Evolutionary conservation across 2,888 invertebrate species (phyloP), one percentile per base, ranked within the genome.

Genomic region (Tolmerus cingulatus): DNA sequence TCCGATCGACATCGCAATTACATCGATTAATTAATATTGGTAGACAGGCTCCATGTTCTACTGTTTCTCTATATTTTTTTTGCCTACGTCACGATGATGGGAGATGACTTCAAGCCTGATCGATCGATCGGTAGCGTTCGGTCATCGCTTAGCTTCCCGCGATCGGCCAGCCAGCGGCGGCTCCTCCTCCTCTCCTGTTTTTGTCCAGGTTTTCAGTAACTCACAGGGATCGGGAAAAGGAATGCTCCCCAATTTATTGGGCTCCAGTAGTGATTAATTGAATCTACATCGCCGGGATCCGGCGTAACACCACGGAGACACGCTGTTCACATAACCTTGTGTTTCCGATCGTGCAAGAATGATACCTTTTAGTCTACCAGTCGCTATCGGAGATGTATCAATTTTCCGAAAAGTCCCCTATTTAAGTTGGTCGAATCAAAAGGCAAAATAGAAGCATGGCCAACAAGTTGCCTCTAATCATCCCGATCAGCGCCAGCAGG

Each of bases 11-110:
- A 92, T 91, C 90, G 91, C 92, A 92, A 92, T 92, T 92, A 92
- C 92, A 91, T 91, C 92, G 92, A 92, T 92, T 92, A 92, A 92
- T 92, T 92, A 92, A 92, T 92, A 91, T 91, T 91, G 90, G 90
- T 89, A 87, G 84, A 84, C 84, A 84, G 84, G 74, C 66, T 66
- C 66, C 84, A 84, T 84, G 84, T 84, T 84, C 74, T 40, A 66
- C 84, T 84, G 84, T 84, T 84, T 84, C 7, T 30, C 30, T 40
- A 40, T 40, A 55, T 23, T 34, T 30, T 40, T 66, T 66, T 66
- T 66, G 66, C 30, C 74, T 37, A 84, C 84, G 84, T 82, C 82
- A 82, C 82, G 66, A 74, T 84, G 84, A 84, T 43, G 16, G 66
- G 84, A 74, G 84, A 84, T 84, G 84, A 84, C 19, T 84, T 43